Evolutionary conservation across 64 coral and sea anemone genomes (phyloP), one percentile per base, ranked within the genome.

Genomic region (Stichodactyla mertensii): DNA sequence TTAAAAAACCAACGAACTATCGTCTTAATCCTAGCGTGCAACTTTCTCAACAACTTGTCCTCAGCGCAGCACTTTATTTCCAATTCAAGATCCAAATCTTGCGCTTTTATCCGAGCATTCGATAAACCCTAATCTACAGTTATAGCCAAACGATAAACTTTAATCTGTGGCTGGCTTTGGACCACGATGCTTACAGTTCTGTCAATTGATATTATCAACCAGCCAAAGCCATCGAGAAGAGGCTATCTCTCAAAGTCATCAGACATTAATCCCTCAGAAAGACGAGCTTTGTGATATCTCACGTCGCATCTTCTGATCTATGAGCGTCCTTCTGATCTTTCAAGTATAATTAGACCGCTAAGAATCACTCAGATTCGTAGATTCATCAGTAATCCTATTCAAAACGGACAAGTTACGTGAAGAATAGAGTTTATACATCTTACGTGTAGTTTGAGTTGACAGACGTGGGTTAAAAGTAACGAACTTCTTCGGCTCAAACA

Each of bases 281-380:
- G 69, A 74, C 69, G 69, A 74, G 24, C n/a, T 74, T 74, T 74
- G 27, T 74, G n/a, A 74, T 74, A 74, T 74, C 69, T 74, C 69
- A 31, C 69, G 69, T 74, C 69, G 69, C 69, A 74, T 74, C 69
- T 74, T 74, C 69, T 74, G 24, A 74, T n/a, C 69, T 74, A 74
- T 74, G 69, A 74, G n/a, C 27, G 24, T 74, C 69, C 69, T 31
- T 31, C 7, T 74, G 26, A 74, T 74, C 69, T 74, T 74, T 74
- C 22, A 11, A 74, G 69, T 31, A 74, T 74, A 74, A 74, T 74
- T 74, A 74, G 69, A 74, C 69, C 69, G 26, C 69, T 31, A 31
- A 74, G 23, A 74, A 31, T 74, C 69, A 74, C 69, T 31, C 69
- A 74, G 27, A 9, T 74, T 74, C 27, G 12, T 10, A n/a, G 69